phyloP scores from a whole-genome alignment of 2,113 vertebrate species.

The Lycocorax pyrrhopterus region DNA sequence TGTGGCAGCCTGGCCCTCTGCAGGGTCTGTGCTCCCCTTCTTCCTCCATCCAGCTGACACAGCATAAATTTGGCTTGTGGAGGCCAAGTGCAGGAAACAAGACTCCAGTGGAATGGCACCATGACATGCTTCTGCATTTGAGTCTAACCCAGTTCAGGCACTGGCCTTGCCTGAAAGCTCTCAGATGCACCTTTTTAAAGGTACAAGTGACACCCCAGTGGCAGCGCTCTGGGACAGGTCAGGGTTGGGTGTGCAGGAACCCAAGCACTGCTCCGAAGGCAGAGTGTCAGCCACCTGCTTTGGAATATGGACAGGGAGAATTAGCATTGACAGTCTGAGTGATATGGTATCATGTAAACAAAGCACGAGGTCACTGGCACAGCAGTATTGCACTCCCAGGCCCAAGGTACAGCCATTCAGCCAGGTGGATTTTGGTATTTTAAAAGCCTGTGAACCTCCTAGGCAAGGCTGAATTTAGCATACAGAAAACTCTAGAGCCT shows the following conservation, averaged over 20 bases:
- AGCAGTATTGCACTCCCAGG: conserved; percentile 36
- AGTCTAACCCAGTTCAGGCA: neutral
- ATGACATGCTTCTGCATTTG: neutral
- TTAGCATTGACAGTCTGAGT: neutral
- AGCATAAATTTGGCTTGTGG: neutral
- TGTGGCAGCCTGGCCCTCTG: neutral
- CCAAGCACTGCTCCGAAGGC: accelerated
- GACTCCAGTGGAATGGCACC: neutral
- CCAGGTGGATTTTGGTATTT: neutral
- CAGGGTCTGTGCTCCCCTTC: neutral
- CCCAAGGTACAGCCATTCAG: neutral
- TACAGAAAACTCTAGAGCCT: neutral
- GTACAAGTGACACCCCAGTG: neutral
- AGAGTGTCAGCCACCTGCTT: neutral
- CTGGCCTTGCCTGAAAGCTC: neutral
- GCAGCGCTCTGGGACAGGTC: neutral
- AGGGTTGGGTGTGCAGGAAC: neutral
- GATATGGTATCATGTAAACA: neutral
- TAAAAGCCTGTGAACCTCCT: neutral
- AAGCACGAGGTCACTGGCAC: neutral
- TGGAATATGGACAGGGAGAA: neutral
- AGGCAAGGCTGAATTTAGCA: neutral
- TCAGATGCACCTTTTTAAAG: neutral
- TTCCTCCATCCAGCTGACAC: neutral
- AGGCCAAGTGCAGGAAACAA: neutral